These are phyloP conservation scores for Spialia ferax DNA, from an alignment of 2,888 invertebrate species.

Conservation along the genomic window DNA sequence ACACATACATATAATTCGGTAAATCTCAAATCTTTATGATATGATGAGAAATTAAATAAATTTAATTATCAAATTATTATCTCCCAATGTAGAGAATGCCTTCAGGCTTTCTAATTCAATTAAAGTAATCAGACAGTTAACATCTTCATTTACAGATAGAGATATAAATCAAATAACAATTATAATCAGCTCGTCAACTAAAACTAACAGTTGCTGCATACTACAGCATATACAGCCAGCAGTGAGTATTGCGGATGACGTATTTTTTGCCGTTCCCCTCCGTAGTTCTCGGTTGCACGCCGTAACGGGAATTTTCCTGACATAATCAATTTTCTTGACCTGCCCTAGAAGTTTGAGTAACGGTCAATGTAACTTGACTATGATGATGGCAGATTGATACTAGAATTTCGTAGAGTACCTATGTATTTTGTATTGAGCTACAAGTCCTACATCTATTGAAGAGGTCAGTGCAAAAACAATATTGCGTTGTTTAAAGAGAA, in stretches of 20 bases:
- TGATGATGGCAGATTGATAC: neutral
- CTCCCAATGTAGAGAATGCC: too few relatives aligned
- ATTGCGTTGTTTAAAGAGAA: too few relatives aligned
- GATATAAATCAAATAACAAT: neutral
- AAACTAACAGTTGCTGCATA: neutral
- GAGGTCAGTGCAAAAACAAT: too few relatives aligned
- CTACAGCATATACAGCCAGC: neutral
- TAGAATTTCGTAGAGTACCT: neutral
- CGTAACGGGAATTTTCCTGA: constrained; percentile 34
- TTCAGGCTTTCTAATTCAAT: too few relatives aligned
- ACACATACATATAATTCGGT: too few relatives aligned
- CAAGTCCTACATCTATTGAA: too few relatives aligned
- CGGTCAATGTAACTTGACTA: constrained; percentile 4
- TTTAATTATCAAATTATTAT: too few relatives aligned
- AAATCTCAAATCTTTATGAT: too few relatives aligned
- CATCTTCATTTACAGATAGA: neutral
- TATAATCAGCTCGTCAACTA: neutral
- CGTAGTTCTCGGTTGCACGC: constrained; percentile 19
- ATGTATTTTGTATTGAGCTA: too few relatives aligned
- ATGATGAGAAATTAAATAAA: too few relatives aligned
- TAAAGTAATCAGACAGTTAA: too few relatives aligned
- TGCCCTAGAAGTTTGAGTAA: constrained; percentile 11
- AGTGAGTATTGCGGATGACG: constrained; percentile 4
- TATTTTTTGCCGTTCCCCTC: constrained; percentile 1
- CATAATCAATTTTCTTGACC: constrained; percentile 18